A percentile compares a stretch with the other conserved stretches of the same genome.
Conservation (phyloP, 2,797 vertebrate genomes). For the Hippopotamyrus pictus region DNA sequence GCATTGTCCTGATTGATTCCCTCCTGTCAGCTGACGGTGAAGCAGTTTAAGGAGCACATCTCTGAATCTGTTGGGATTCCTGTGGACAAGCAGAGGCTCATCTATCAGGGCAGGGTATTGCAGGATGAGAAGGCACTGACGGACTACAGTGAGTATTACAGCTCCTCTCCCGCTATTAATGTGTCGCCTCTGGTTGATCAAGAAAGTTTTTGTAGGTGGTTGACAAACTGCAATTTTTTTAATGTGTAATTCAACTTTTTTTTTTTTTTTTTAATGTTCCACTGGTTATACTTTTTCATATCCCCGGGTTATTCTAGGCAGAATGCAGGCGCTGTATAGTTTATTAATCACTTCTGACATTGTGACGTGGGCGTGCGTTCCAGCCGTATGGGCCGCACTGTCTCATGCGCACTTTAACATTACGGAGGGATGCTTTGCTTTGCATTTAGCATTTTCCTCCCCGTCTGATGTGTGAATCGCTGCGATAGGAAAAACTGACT, state of each 20-base stretch:
- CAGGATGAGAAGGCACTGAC: constrained; percentile 84
- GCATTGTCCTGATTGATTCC: not conserved
- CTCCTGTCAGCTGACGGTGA: constrained; percentile 65
- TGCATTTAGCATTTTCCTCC: not conserved
- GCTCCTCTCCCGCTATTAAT: not conserved
- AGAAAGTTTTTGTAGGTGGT: not conserved
- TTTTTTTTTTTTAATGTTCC: not conserved
- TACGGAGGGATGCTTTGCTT: not conserved
- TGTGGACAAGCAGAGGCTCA: constrained; percentile 84
- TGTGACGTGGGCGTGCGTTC: not conserved
- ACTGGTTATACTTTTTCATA: not conserved
- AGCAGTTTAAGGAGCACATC: constrained; percentile 88
- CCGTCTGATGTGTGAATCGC: not conserved
- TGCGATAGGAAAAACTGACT: not conserved
- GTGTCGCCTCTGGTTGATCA: not conserved
- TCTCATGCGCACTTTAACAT: not conserved
- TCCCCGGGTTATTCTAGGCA: not conserved
- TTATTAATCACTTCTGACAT: not conserved
- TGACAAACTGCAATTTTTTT: not conserved
- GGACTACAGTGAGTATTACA: constrained; percentile 75
- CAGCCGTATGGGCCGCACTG: not conserved
- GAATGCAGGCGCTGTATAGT: not conserved
- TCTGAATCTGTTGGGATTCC: constrained; percentile 79
- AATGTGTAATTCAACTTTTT: not conserved
- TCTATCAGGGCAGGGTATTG: constrained; percentile 86